Base-by-base conservation (phyloP, 2,888 invertebrate genomes). In the Adelphocoris suturalis region DNA sequence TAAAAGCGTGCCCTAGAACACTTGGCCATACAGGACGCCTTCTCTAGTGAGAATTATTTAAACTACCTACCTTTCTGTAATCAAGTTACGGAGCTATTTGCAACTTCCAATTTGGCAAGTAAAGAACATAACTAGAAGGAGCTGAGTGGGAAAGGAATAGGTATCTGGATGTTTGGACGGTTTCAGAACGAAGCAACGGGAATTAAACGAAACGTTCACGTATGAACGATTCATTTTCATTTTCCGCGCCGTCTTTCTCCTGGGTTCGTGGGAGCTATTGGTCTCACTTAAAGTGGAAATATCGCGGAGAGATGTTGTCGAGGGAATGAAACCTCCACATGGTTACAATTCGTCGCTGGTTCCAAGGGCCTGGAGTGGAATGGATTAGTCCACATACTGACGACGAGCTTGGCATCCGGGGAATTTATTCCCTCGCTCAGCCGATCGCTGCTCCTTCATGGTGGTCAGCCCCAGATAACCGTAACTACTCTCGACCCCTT, bases 201-300 rank as follows among this genome's bases (percentile, higher is more conserved):
- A 11, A 3, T 57, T 57, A 4, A 57, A 16, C 13, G 57, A 57
- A 57, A 57, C 16, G 19, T n/a, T 61, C 61, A 61, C 61, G 61
- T 61, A 61, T 61, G 19, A 19, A 2, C 61, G n/a, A 19, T 61
- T 61, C 61, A 61, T 61, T 61, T 61, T 61, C 61, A 61, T 61
- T 61, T n/a, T n/a, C 19, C 61, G 2, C 7, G 11, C 61, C 16
- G 19, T 61, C 61, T 37, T 37, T 7, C 37, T 37, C 19, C n/a
- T n/a, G n/a, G n/a, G n/a, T n/a, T n/a, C 19, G 9, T 4, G 61
- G 61, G 61, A 61, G 19, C 9, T 19, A 61, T 61, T 61, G 61
- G n/a, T 61, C 61, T 61, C 61, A 61, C 61, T 61, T 61, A 61
- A 61, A 61, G 19, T 19, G 19, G 61, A 61, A 61, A 61, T 61